These are phyloP conservation scores for Solenopsis fugax DNA, from an alignment of 1,140 invertebrate genomes.

Conservation along the genomic window DNA sequence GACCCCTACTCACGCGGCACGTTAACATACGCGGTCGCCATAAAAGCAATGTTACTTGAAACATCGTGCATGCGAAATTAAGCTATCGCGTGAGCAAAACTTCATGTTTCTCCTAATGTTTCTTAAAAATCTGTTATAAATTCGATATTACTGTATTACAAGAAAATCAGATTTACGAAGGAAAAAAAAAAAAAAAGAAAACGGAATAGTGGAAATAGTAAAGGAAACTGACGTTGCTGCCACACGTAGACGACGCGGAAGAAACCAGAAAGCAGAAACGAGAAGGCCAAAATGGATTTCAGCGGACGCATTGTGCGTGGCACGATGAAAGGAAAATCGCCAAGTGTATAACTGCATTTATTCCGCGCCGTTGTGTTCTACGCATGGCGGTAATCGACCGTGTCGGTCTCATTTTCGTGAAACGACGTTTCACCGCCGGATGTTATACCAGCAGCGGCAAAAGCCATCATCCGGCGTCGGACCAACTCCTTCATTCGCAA, in stretches of 20 bases:
- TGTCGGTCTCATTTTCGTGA: slow-evolving; percentile 47
- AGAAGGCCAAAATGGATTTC: slow-evolving; percentile 70
- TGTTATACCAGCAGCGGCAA: slow-evolving; percentile 21
- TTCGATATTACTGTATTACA: neutral
- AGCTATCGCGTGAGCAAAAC: neutral
- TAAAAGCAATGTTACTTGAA: slow-evolving; percentile 29
- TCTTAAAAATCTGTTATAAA: slow-evolving; percentile 8
- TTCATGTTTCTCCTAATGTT: neutral
- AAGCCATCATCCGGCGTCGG: slow-evolving; percentile 24
- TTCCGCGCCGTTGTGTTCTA: slow-evolving; percentile 41
- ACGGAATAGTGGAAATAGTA: neutral
- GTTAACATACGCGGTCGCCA: slow-evolving; percentile 41
- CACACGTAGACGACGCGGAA: slow-evolving; percentile 8
- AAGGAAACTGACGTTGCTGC: neutral
- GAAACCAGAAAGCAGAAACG: slow-evolving; percentile 45
- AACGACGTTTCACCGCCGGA: slow-evolving; percentile 50
- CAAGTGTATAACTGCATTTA: slow-evolving; percentile 63
- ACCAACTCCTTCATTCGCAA: slow-evolving; percentile 23
- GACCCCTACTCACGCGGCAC: slow-evolving; percentile 1
- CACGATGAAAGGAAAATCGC: slow-evolving; percentile 72
- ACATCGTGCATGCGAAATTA: slow-evolving; percentile 23
- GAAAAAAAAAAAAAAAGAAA: neutral
- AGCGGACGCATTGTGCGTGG: slow-evolving; percentile 67
- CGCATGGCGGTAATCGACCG: slow-evolving; percentile 60
- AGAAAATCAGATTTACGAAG: neutral